phyloP scores from a whole-genome alignment of 2,113 vertebrate genomes.

The Cathartes aura region DNA sequence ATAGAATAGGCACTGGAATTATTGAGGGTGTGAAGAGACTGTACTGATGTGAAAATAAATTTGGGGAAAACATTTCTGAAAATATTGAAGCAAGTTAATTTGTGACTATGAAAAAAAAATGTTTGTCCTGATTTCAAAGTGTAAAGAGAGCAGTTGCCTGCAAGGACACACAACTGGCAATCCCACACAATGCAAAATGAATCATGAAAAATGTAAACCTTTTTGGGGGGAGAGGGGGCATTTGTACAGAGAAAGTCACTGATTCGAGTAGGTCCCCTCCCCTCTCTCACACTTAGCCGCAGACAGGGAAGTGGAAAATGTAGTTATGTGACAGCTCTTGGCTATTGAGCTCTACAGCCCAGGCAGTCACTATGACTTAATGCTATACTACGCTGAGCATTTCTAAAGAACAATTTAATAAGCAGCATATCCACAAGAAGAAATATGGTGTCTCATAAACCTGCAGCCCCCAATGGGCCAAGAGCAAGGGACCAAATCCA shows the following conservation, averaged over 20 bases:
- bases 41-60: neutral
- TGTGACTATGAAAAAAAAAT: neutral
- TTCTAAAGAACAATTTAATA: neutral
- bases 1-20: neutral
- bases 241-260: neutral
- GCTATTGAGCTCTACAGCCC: neutral
- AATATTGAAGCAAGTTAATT: neutral
- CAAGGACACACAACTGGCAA: neutral
- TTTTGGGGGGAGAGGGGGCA: neutral
- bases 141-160: neutral
- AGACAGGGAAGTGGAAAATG: neutral
- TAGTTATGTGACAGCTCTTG: neutral
- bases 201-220: neutral
- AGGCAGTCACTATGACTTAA: neutral
- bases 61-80: neutral
- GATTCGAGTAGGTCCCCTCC: neutral
- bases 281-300: neutral
- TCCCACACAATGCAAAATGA: neutral
- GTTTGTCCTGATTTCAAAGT: neutral
- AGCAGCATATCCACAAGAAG: neutral
- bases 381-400: neutral
- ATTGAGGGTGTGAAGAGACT: neutral
- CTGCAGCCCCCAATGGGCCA: neutral
- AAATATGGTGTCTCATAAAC: neutral
- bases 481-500: neutral